Base-by-base conservation (phyloP, 2,888 invertebrate species). In the Dicyrtomina minuta region DNA sequence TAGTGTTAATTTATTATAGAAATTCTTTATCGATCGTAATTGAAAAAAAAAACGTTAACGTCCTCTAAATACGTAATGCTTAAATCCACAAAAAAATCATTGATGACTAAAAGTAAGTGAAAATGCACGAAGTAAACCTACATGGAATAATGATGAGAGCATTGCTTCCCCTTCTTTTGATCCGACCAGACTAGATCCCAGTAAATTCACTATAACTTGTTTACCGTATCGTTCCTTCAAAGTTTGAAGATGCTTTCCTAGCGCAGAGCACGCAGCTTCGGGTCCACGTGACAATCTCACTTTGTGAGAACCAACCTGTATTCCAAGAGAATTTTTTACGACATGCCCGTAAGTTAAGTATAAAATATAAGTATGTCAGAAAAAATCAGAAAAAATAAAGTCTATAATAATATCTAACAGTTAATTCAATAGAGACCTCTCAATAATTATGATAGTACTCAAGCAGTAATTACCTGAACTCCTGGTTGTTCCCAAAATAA, bases 401-500 rank as follows among this genome's bases (percentile, higher is more conserved):
- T n/a, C n/a, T n/a, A n/a, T n/a, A n/a, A n/a, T n/a, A n/a, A n/a
- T n/a, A n/a, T n/a, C n/a, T n/a, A n/a, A n/a, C n/a, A n/a, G n/a
- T n/a, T n/a, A n/a, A n/a, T n/a, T n/a, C n/a, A n/a, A n/a, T n/a
- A n/a, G n/a, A n/a, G n/a, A n/a, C n/a, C n/a, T n/a, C n/a, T n/a
- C n/a, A n/a, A n/a, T n/a, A n/a, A n/a, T n/a, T n/a, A n/a, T n/a
- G n/a, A n/a, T n/a, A n/a, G n/a, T n/a, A n/a, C 17, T 17, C 46
- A 46, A 46, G 46, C 17, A 46, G 46, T 8, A 59, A 68, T 74
- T 80, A 87, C 87, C 85, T 96, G 95, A 13, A 98, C 90, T 12
- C 98, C 98, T 0, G 98, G 96, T 81, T 99, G 99, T 81, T 99
- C 98, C 96, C 98, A 99, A 84, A 99, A 99, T 24, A 99, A 84